Conservation (phyloP, 2,113 vertebrate genomes). For the Alexandromys fortis region DNA sequence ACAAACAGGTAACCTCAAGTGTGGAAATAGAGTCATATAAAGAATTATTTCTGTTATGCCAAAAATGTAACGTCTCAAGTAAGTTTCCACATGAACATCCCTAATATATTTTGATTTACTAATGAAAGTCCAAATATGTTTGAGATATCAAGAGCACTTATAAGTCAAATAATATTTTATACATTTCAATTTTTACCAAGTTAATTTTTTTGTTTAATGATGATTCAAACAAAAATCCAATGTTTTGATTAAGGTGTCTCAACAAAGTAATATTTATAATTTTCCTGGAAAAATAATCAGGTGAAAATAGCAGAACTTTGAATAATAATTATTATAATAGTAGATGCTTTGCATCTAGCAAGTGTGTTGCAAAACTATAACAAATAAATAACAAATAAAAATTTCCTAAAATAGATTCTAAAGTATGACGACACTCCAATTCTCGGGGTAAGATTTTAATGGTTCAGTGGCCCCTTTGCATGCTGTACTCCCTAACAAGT, state of each 20-base stretch:
- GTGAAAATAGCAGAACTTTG: not conserved
- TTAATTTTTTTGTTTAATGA: conserved; percentile 2
- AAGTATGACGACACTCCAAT: not conserved
- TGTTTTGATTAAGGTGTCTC: not conserved
- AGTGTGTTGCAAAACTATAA: not conserved
- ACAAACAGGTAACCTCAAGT: not conserved
- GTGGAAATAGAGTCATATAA: not conserved
- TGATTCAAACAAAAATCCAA: conserved; percentile 39
- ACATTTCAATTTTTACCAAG: not conserved
- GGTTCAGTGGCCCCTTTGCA: not conserved
- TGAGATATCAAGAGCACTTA: not conserved
- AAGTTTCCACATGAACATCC: conserved; percentile 6
- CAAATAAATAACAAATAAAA: conserved; percentile 19
- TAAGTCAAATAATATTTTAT: conserved; percentile 14
- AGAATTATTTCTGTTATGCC: not conserved
- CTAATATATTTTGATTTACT: not conserved
- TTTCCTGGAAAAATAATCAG: not conserved
- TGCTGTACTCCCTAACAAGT: not conserved
- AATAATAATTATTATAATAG: not conserved
- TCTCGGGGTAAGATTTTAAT: not conserved
- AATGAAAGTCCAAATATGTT: conserved; percentile 19
- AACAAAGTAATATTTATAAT: not conserved
- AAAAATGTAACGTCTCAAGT: conserved; percentile 26
- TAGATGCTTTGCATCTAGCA: not conserved
- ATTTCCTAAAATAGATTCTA: not conserved